A percentile compares a stretch with the other conserved stretches of the same genome.
Conservation (phyloP, 2,888 invertebrate species). For the Uropetala carovei region DNA sequence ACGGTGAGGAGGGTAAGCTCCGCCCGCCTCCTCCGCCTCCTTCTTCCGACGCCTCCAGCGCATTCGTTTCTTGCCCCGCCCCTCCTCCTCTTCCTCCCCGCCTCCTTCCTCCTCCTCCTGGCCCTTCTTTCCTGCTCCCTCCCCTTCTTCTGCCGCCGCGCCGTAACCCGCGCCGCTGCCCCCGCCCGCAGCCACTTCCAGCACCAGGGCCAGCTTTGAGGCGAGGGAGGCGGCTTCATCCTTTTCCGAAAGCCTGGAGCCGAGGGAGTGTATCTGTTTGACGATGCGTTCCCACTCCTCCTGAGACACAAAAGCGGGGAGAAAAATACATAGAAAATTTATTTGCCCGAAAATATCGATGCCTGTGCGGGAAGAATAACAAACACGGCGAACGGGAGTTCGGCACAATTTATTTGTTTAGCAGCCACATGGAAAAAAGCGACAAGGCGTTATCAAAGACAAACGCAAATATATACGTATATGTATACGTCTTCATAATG, state of each 20-base stretch:
- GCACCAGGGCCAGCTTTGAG: constrained; percentile 77
- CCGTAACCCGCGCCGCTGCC: constrained; percentile 69
- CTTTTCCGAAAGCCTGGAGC: constrained; percentile 67
- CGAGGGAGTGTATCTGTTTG: constrained; percentile 67
- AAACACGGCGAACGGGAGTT: neutral
- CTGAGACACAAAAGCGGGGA: neutral
- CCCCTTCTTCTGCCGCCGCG: constrained; percentile 74
- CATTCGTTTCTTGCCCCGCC: constrained; percentile 24
- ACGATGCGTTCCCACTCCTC: constrained; percentile 69
- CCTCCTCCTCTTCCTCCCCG: constrained; percentile 67
- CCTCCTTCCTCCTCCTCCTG: constrained; percentile 68
- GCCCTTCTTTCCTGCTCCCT: constrained; percentile 29
- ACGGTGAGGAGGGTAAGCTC: constrained; percentile 40
- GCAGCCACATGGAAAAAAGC: neutral
- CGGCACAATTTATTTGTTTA: neutral
- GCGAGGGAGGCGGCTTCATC: constrained; percentile 65
- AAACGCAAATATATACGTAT: too few relatives aligned
- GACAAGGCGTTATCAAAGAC: neutral
- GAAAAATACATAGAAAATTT: neutral
- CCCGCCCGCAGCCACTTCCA: constrained; percentile 77
- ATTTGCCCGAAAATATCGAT: constrained; percentile 15
- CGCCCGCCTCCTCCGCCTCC: constrained; percentile 50
- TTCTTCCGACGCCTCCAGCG: constrained; percentile 36
- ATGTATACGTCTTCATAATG: too few relatives aligned
- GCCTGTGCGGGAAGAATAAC: neutral